Base-by-base conservation (phyloP, 2,113 vertebrate species). In the Stegostoma tigrinum region DNA sequence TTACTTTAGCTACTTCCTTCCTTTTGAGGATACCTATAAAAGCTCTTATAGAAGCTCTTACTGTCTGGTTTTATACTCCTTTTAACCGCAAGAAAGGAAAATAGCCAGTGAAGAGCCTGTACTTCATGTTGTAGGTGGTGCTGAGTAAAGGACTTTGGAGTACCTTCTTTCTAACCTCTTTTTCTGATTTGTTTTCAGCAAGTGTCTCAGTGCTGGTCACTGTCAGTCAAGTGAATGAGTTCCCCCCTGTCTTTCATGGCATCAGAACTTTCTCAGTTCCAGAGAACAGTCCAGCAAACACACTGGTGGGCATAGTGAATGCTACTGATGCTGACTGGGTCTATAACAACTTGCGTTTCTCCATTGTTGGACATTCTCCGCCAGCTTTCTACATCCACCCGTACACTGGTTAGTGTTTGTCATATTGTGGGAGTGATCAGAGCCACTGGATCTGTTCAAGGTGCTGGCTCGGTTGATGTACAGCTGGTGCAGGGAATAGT, bases 221-320 rank as follows among this genome's bases (percentile, higher is more conserved):
- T 0, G 97, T 98, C 96, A 98, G 97, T 0, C 97, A 97, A 0
- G 96, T 98, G 96, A 98, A 98, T 0, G 97, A 98, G 94, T 98
- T 97, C 95, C 1, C 89, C 5, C 98, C 98, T 0, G 3, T 0
- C 0, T 98, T 98, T 95, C 96, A 96, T 14, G 95, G 0, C 0
- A 0, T 94, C 38, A 78, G 95, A 3, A n/a, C 86, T 0, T 98
- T 97, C 96, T 95, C 86, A 0, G 96, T 98, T 91, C 96, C 4
- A 0, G 98, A 98, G 95, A 97, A 97, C 0, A 96, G 96, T 0
- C 24, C 55, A 48, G 97, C 96, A 0, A 96, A 96, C 72, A 96
- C 96, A 0, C 0, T 66, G 0, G 97, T 98, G 96, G 98, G 98
- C 19, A 96, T 87, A 0, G 95, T 98, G 67, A 96, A 96, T 0